These are phyloP conservation scores for Ernsta delagoae DNA, from an alignment of 2,888 invertebrate species.

Conservation along the genomic window DNA sequence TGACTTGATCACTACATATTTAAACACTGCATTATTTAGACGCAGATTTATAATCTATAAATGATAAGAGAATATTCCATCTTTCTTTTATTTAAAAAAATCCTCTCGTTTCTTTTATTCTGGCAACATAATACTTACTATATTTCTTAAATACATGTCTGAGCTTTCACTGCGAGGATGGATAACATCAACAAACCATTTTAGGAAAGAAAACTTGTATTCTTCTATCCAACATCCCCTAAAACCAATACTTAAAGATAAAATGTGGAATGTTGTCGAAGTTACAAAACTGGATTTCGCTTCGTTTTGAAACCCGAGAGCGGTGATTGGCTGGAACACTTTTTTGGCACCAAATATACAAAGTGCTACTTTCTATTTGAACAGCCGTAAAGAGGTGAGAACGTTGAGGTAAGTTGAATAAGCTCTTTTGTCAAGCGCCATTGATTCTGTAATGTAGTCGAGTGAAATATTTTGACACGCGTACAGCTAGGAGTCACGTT, in stretches of 20 bases:
- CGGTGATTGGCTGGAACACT: not conserved
- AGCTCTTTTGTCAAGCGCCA: conserved; percentile 22
- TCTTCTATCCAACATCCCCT: too few species aligned
- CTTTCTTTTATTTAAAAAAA: too few species aligned
- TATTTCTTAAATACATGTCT: too few species aligned
- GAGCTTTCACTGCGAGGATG: too few species aligned
- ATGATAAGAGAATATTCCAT: too few species aligned
- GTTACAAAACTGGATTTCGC: conserved; percentile 7
- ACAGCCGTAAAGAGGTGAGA: not conserved
- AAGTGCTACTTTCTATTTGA: conserved; percentile 7
- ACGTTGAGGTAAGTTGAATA: conserved; percentile 14
- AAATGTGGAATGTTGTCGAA: not conserved
- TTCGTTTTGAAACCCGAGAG: not conserved
- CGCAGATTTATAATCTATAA: too few species aligned
- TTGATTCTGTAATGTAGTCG: conserved; percentile 24
- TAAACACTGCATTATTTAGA: too few species aligned
- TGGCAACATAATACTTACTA: too few species aligned
- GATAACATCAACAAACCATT: too few species aligned
- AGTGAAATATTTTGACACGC: conserved; percentile 61
- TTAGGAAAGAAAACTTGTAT: too few species aligned
- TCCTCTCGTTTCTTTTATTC: too few species aligned
- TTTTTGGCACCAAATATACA: conserved; percentile 3
- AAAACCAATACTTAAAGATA: not conserved
- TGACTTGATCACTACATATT: too few species aligned
- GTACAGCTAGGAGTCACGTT: conserved; percentile 57